Evolutionary conservation across 2,113 vertebrate species (phyloP).

Genomic region (Pelusios castaneus): DNA sequence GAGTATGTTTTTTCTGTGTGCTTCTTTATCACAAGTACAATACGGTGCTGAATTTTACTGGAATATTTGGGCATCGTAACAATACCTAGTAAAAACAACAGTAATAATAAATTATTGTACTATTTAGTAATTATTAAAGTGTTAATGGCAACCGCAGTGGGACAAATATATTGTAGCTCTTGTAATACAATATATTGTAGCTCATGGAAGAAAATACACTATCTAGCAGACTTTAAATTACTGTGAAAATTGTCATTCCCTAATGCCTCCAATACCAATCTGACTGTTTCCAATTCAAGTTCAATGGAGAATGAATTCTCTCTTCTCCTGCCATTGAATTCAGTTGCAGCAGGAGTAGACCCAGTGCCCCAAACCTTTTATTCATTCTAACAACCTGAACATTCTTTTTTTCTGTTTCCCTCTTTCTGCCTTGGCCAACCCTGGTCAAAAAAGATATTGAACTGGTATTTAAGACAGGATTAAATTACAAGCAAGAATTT

Average conservation of each 20-base stretch:
- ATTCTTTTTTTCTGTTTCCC: neutral
- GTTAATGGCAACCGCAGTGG: neutral
- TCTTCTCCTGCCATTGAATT: neutral
- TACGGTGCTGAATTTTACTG: neutral
- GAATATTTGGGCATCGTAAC: neutral
- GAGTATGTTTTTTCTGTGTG: neutral
- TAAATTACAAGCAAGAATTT: neutral
- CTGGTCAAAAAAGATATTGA: neutral
- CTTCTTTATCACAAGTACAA: neutral
- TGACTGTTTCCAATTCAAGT: neutral
- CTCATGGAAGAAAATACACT: neutral
- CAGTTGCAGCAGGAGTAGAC: neutral
- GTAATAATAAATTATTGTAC: neutral
- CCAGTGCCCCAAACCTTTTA: neutral
- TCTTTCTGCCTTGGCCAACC: neutral
- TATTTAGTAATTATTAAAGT: neutral
- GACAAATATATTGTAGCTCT: neutral
- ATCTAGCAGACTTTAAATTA: neutral
- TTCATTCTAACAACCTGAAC: neutral
- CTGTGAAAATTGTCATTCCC: slow-evolving; percentile 24
- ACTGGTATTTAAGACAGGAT: neutral
- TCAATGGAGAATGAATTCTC: slow-evolving; percentile 15
- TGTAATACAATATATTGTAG: neutral
- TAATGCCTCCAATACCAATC: neutral
- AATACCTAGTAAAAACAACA: neutral